These are phyloP conservation scores for Sebastes hubbsi DNA, from an alignment of 2,797 vertebrate species.

Conservation along the genomic window DNA sequence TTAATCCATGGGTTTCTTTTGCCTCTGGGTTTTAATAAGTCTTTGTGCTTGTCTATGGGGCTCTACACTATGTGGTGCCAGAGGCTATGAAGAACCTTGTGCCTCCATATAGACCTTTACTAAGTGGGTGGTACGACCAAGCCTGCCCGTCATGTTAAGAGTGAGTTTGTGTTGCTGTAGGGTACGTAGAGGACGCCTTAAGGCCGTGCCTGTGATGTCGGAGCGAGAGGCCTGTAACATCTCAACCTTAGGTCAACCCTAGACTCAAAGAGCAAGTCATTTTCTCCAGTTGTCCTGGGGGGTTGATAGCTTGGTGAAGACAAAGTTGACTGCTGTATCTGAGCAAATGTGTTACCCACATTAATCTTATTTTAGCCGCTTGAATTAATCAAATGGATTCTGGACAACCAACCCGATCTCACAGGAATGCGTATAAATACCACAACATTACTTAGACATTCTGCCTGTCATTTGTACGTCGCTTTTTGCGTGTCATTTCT, in stretches of 20 bases:
- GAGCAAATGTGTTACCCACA: not conserved
- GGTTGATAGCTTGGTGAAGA: not conserved
- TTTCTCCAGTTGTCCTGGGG: not conserved
- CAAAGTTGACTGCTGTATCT: not conserved
- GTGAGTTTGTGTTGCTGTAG: constrained; percentile 1
- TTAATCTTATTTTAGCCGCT: not conserved
- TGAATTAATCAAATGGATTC: too few species aligned
- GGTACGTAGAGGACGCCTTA: not conserved
- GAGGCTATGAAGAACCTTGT: not conserved
- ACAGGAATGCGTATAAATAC: too few species aligned
- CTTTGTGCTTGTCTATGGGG: not conserved
- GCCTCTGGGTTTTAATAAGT: constrained; percentile 17
- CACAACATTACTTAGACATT: accelerated
- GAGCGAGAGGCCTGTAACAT: not conserved
- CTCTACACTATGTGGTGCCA: not conserved
- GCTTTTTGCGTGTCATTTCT: too few species aligned
- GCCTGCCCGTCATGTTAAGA: not conserved
- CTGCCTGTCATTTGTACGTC: too few species aligned
- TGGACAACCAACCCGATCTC: too few species aligned
- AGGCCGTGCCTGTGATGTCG: not conserved
- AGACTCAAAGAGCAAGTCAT: not conserved
- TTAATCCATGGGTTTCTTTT: constrained; percentile 3
- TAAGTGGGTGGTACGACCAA: not conserved
- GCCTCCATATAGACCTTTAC: not conserved
- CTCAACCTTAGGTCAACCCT: constrained; percentile 8